phyloP scores from a whole-genome alignment of 2,797 vertebrate genomes.

The Danio tinwini region DNA sequence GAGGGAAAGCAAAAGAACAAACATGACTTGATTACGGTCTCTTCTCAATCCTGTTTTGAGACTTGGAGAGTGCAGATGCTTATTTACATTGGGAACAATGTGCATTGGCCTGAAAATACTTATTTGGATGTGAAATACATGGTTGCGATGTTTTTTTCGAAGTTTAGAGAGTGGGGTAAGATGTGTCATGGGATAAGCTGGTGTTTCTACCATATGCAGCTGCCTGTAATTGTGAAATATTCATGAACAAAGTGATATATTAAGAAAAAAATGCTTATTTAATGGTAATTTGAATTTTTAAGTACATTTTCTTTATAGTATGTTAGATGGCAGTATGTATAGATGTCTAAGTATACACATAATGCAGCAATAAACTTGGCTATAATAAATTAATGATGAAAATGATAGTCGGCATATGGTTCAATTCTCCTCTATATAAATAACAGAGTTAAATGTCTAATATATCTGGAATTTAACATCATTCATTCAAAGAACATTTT shows the following conservation, averaged over 20 bases:
- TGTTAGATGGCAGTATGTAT: background rate
- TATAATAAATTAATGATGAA: background rate
- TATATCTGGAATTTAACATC: too few species aligned
- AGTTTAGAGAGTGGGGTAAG: background rate
- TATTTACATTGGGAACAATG: slow-evolving; percentile 38
- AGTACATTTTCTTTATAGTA: background rate
- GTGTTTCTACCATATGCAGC: background rate
- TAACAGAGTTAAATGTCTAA: background rate
- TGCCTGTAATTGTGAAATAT: background rate
- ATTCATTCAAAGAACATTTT: too few species aligned
- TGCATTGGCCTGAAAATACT: slow-evolving; percentile 1
- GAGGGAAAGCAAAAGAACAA: slow-evolving; percentile 51
- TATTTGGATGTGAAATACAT: slow-evolving; percentile 32
- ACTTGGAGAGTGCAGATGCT: slow-evolving; percentile 36
- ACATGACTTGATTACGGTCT: slow-evolving; percentile 49
- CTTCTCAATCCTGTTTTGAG: slow-evolving; percentile 41
- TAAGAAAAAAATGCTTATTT: background rate
- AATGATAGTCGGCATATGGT: slow-evolving; percentile 6
- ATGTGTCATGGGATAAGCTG: background rate
- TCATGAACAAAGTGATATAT: background rate
- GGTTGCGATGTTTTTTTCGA: background rate
- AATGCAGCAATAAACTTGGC: background rate
- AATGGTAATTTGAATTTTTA: background rate
- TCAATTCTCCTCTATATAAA: background rate
- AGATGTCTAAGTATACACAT: background rate